Conservation (phyloP, 2,888 invertebrate species). For the Liopterus haemorrhoidalis region DNA sequence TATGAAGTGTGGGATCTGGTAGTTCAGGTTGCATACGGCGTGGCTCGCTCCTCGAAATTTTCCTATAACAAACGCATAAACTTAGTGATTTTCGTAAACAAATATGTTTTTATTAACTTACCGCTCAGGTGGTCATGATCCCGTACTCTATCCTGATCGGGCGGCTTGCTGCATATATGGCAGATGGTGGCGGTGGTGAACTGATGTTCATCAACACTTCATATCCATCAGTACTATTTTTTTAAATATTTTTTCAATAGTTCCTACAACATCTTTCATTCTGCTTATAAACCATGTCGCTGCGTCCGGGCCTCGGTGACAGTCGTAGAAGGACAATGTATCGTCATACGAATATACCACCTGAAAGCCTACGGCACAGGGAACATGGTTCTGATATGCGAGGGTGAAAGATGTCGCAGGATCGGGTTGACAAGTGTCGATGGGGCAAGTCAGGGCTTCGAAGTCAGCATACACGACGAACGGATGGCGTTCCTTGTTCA, state of each 20-base stretch:
- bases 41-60: conserved; percentile 27
- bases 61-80: too few relatives aligned
- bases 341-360: conserved; percentile 17
- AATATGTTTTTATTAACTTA: conserved; percentile 5
- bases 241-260: conserved; percentile 10
- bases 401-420: conserved; percentile 4
- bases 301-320: conserved; percentile 10
- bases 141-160: conserved; percentile 11
- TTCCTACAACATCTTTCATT: conserved; percentile 1
- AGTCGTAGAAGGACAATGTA: conserved; percentile 1
- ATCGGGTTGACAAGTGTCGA: conserved; percentile 3
- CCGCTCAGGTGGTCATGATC: conserved; percentile 29
- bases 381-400: conserved; percentile 22
- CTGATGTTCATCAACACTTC: conserved; percentile 1
- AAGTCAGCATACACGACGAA: conserved; percentile 16
- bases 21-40: conserved; percentile 27
- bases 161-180: conserved; percentile 13
- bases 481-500: conserved; percentile 9
- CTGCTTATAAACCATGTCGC: conserved; percentile 6
- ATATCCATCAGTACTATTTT: conserved; percentile 6
- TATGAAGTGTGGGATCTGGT: conserved; percentile 21
- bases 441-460: conserved; percentile 11
- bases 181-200: conserved; percentile 12
- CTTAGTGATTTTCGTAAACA: conserved; percentile 6
- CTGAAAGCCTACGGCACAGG: conserved; percentile 25